Evolutionary conservation across 2,113 vertebrate genomes (phyloP), one percentile per base, ranked within the genome.

Genomic region (Pelecanoides urinatrix): DNA sequence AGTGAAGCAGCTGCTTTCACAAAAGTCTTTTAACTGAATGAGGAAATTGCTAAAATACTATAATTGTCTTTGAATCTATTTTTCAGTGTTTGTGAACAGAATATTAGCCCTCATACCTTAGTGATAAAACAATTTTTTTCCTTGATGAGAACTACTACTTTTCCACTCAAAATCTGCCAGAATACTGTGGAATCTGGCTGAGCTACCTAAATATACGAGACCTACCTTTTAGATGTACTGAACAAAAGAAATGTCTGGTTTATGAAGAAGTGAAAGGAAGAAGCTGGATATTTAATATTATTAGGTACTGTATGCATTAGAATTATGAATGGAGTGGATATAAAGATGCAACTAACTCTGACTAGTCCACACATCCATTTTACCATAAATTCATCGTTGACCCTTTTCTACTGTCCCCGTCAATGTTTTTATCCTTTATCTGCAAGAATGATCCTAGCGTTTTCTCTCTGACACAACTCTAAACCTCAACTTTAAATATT

Each of bases 401-500:
- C 40, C 40, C 59, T 72, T 81, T 83, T 76, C 67, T 73, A 6
- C 40, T 91, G 47, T 40, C 53, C 45, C 3, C 50, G 50, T 76
- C 30, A 53, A 18, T 86, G 30, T 70, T 94, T 76, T 77, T 95
- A 81, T 94, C 75, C 40, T 53, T 67, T 63, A 25, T 17, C 73
- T 65, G 56, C 58, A 86, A 30, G 63, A 92, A 55, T 36, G 36
- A 82, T 50, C 38, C 10, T 44, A n/a, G 58, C 17, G 0, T 73
- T 93, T 95, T 92, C 67, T 80, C 76, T 88, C 62, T 63, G 86
- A 73, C 36, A 90, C 52, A 88, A 73, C 76, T 93, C 92, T 87
- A 96, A 96, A 78, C 45, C 40, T 90, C 61, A 79, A 25, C 73
- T 94, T 95, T 88, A 89, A 91, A 72, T 94, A 92, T 44, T 94